Base-by-base conservation (phyloP, 2,888 invertebrate species). In the Alviniconcha strummeri region DNA sequence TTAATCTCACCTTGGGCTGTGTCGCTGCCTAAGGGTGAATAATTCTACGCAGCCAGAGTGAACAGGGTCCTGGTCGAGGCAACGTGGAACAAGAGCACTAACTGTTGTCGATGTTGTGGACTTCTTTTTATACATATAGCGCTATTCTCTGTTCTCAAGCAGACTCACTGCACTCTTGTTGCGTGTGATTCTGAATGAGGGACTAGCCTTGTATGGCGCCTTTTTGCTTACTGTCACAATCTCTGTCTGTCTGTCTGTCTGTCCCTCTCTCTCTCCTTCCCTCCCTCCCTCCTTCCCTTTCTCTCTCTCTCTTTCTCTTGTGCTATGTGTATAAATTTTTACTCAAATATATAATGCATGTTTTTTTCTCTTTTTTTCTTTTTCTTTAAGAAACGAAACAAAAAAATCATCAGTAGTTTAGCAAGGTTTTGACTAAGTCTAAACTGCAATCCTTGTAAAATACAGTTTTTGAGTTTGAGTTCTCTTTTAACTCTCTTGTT, bases 351-450 rank as follows among this genome's bases (percentile, higher is more conserved):
- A 9, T 19, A 9, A n/a, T 19, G 9, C 74, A 15, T 19, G 9
- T 19, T 74, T n/a, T 74, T 72, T 17, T 75, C 55, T 55, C 55
- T 75, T 52, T 75, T 19, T 55, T 19, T 75, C 75, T 75, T 19
- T 55, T 19, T 76, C 74, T n/a, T 76, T 36, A 36, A 36, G 3
- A 36, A 36, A 36, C 36, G 3, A 36, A 36, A 36, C 36, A 36
- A 36, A 36, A 36, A 36, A 36, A 36, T 36, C 36, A 36, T 36
- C 36, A 36, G 36, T 36, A 36, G 36, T 36, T 36, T 3, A 36
- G 36, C 36, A 36, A 36, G 36, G 36, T 36, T 36, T 36, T 1
- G 36, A 36, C 36, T n/a, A n/a, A 36, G 36, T 36, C 0, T 36
- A 36, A 36, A 36, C 36, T 36, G 36, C 36, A 36, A 36, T 36